Percentiles rank a stretch among this genome's conserved stretches.
Conservation (phyloP, 2,888 invertebrate genomes). For the Acronicta aceris region DNA sequence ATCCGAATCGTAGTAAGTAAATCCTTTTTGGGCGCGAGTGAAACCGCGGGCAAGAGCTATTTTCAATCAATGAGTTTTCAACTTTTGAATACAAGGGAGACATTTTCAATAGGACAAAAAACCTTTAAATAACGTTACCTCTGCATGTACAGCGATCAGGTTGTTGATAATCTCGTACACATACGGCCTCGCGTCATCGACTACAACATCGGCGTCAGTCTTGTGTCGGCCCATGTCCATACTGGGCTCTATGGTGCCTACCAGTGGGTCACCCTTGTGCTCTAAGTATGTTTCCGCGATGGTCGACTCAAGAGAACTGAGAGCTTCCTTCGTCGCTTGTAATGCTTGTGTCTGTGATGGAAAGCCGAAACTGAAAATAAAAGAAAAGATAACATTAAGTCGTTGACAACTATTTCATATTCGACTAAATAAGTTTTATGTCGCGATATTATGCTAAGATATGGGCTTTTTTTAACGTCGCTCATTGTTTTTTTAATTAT, state of each 20-base stretch:
- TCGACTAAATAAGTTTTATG: no score
- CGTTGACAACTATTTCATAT: no score
- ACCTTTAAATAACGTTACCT: slow-evolving; percentile 79
- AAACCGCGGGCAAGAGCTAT: no score
- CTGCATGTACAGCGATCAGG: slow-evolving; percentile 93
- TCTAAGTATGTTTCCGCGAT: slow-evolving; percentile 95
- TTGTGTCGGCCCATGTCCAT: slow-evolving; percentile 98
- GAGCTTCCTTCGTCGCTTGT: slow-evolving; percentile 91
- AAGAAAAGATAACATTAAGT: not conserved
- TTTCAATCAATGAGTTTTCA: no score
- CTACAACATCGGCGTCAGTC: slow-evolving; percentile 93
- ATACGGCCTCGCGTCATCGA: slow-evolving; percentile 95
- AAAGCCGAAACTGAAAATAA: slow-evolving; percentile 90
- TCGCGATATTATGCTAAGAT: no score
- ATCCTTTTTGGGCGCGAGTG: no score
- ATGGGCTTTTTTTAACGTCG: no score
- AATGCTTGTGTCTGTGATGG: slow-evolving; percentile 93
- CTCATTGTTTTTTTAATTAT: no score
- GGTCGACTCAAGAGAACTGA: slow-evolving; percentile 89
- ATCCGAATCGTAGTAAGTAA: no score
- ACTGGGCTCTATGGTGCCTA: slow-evolving; percentile 98
- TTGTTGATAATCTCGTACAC: slow-evolving; percentile 96
- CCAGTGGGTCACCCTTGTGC: slow-evolving; percentile 97
- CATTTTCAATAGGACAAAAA: no score
- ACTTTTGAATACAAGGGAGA: no score